Evolutionary conservation across 2,797 vertebrate genomes (phyloP), one percentile per base, ranked within the genome.

Genomic region (Hydrophis major): DNA sequence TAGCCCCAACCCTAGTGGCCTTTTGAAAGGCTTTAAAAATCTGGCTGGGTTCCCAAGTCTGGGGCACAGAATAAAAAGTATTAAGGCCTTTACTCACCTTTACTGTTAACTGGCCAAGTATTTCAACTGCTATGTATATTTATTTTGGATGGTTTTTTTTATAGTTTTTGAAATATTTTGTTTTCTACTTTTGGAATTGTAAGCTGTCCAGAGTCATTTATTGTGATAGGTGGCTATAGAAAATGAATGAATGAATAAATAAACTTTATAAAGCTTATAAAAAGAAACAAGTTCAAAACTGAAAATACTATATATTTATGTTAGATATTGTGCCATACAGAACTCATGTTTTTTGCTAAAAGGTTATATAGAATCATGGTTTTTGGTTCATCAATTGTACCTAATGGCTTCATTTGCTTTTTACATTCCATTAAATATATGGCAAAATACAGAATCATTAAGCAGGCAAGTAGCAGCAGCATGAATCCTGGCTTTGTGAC

Each of bases 341-440:
- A 4, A 2, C 14, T 7, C 0, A 28, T 56, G 0, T 22, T 16
- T 55, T 10, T 13, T 28, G 37, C 32, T 57, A 57, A 59, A 55
- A 69, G 1, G 27, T 3, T 3, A 25, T 20, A 32, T 28, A 13
- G 6, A 59, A 22, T 59, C 18, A 20, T 8, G 8, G 50, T 28
- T 32, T 87, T 0, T 1, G 32, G 22, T n/a, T 42, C 78, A 11
- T 25, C 0, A 42, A 1, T 86, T 25, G 0, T 0, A 6, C 1
- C 10, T 1, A 8, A 56, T 0, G 0, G 20, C 32, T 74, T 53
- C 0, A 0, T 20, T n/a, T 7, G 2, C 10, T 18, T 69, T 90
- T 91, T 3, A 0, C 1, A 5, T 22, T 47, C 37, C 27, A 0
- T 32, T 78, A 92, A 59, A 78, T 0, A 10, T 53, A 22, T 47